Evolutionary conservation across 1,140 invertebrate species (phyloP), one percentile per base, ranked within the genome.

Genomic region (Penaeus chinensis): DNA sequence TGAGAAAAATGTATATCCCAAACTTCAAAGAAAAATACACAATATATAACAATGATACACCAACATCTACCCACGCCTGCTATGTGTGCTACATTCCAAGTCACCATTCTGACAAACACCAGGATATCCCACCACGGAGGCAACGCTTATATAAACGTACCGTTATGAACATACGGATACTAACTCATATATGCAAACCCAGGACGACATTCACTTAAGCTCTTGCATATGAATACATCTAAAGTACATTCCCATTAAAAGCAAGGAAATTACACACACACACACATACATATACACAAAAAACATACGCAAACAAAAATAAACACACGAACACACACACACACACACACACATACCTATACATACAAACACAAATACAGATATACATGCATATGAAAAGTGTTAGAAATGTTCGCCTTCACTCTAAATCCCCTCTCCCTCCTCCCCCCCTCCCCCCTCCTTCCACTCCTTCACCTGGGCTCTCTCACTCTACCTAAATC

Each of bases 381-480:
- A 81, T 65, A 81, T 81, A 66, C 27, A 37, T 81, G 24, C 63
- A 63, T 37, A 63, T 63, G 37, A 63, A 81, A 62, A 63, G 47
- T 79, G 42, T 42, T 54, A 54, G 54, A 54, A 54, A 54, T 54
- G 16, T 54, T 54, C 54, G 54, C 11, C 54, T 54, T 13, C 54
- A 54, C 54, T 54, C 54, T 16, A 16, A 54, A 11, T 54, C 10
- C 54, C 11, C 54, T 8, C 54, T 2, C 16, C 54, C 54, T 5
- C 37, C 54, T 19, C 47, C 60, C 1, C 8, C 47, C 1, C 71
- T 8, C 71, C 22, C 27, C 19, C 71, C 32, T 24, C 13, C 71
- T 10, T 10, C 27, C 7, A 76, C 10, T 16, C 54, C 54, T 54
- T 54, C 54, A 54, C 54, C 54, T 54, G 54, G 54, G 54, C 54